phyloP scores from a whole-genome alignment of 1,140 invertebrate species.

The Littorina saxatilis region DNA sequence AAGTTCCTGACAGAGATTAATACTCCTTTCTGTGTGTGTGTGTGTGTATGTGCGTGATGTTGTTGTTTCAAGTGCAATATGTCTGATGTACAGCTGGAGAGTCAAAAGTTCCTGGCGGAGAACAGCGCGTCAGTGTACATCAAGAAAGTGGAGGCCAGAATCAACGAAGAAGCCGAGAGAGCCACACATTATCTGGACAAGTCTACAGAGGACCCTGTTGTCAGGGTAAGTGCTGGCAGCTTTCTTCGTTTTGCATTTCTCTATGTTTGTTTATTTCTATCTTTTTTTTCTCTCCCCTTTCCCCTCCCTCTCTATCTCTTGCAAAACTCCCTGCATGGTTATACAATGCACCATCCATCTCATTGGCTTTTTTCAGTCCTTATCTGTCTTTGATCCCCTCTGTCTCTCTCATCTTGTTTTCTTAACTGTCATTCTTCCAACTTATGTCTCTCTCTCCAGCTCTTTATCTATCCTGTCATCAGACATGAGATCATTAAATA shows the following conservation, averaged over 20 bases:
- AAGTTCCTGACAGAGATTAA: too few relatives aligned
- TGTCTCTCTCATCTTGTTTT: conserved; percentile 15
- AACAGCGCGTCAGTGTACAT: conserved; percentile 99
- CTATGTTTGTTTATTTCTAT: neutral
- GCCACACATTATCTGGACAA: conserved; percentile 99
- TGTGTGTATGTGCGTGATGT: too few relatives aligned
- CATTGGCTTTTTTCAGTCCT: too few relatives aligned
- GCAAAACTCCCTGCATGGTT: too few relatives aligned
- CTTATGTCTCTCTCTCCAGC: conserved; percentile 15
- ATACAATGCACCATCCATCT: too few relatives aligned
- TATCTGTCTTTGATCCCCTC: neutral
- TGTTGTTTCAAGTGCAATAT: too few relatives aligned
- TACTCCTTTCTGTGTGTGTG: too few relatives aligned
- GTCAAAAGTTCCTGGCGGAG: conserved; percentile 98
- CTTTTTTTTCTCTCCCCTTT: too few relatives aligned
- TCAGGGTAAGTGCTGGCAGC: conserved; percentile 77
- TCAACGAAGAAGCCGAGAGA: conserved; percentile 97
- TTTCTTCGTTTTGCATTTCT: neutral
- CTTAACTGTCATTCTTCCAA: conserved; percentile 6
- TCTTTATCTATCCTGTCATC: too few relatives aligned
- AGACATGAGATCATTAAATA: too few relatives aligned
- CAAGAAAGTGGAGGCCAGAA: conserved; percentile 97
- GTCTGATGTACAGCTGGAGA: conserved; percentile 94
- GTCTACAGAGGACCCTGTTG: conserved; percentile 95
- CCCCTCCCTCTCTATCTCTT: neutral